phyloP scores from a whole-genome alignment of 2,888 invertebrate genomes.

The Ophraella communa region DNA sequence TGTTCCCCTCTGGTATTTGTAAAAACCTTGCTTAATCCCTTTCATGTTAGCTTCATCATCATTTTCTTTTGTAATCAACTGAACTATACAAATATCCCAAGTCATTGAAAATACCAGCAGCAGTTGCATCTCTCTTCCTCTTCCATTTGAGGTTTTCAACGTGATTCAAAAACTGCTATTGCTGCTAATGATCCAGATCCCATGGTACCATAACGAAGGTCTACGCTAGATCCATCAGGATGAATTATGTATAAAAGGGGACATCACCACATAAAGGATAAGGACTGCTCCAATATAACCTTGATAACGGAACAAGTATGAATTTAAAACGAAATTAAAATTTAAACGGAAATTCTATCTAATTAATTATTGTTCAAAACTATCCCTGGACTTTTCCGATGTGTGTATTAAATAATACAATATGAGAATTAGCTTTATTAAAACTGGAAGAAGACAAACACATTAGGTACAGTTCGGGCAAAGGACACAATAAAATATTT shows the following conservation, averaged over 20 bases:
- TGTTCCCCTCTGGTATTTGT: slow-evolving; percentile 78
- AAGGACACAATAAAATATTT: too few relatives aligned
- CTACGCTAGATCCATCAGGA: slow-evolving; percentile 95
- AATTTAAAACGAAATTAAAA: too few relatives aligned
- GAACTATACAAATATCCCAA: slow-evolving; percentile 89
- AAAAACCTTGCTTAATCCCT: slow-evolving; percentile 77
- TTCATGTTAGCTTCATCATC: slow-evolving; percentile 82
- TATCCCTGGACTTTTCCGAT: too few relatives aligned
- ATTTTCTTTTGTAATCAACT: slow-evolving; percentile 85
- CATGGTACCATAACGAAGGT: slow-evolving; percentile 91
- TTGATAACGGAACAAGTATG: slow-evolving; percentile 92
- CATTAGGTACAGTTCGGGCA: too few relatives aligned
- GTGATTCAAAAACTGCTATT: slow-evolving; percentile 93
- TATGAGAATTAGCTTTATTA: too few relatives aligned
- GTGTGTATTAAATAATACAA: too few relatives aligned
- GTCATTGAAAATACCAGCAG: slow-evolving; percentile 98
- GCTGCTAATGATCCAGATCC: slow-evolving; percentile 92
- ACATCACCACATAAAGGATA: slow-evolving; percentile 94
- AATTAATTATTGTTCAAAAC: too few relatives aligned
- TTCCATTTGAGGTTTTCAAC: slow-evolving; percentile 82
- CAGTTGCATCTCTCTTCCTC: slow-evolving; percentile 95
- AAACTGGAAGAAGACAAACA: too few relatives aligned
- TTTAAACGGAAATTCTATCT: too few relatives aligned
- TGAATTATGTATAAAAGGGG: slow-evolving; percentile 91
- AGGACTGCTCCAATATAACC: slow-evolving; percentile 95